A percentile compares a stretch with the other conserved stretches of the same genome.
Conservation (phyloP, 2,797 vertebrate genomes). For the Chiroxiphia lanceolata region DNA sequence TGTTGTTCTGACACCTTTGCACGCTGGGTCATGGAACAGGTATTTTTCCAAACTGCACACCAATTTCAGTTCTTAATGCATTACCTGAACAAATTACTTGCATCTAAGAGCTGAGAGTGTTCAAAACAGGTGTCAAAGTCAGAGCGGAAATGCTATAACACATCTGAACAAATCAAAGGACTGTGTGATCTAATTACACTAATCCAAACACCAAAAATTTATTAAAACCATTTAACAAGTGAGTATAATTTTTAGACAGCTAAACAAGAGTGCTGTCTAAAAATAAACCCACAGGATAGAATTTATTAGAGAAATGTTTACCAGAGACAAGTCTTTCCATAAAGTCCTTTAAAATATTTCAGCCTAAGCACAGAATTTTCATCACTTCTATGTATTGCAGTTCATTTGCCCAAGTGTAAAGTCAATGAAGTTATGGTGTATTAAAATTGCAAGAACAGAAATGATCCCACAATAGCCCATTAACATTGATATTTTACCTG, state of each 20-base stretch:
- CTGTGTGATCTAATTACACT: not conserved
- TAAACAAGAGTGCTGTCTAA: not conserved
- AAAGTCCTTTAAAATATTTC: not conserved
- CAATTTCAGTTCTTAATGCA: slow-evolving; percentile 48
- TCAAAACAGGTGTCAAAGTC: slow-evolving; percentile 66
- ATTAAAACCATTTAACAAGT: not conserved
- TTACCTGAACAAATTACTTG: slow-evolving; percentile 49
- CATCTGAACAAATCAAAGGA: slow-evolving; percentile 50
- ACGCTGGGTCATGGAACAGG: not conserved
- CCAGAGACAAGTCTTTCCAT: not conserved
- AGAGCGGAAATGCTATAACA: slow-evolving; percentile 31
- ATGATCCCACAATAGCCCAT: not conserved
- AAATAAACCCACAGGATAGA: not conserved
- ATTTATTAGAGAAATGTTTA: not conserved
- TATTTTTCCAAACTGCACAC: slow-evolving; percentile 18
- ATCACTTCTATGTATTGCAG: not conserved
- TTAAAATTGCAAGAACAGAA: not conserved
- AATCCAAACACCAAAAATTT: not conserved
- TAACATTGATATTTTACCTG: not conserved
- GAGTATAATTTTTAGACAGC: not conserved
- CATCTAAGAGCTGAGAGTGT: slow-evolving; percentile 30
- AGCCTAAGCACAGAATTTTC: not conserved
- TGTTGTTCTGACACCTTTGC: not conserved
- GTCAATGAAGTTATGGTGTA: not conserved
- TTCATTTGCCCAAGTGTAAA: not conserved